A percentile compares a stretch with the other conserved stretches of the same genome.
These are phyloP conservation scores for Sparus aurata DNA, from an alignment of 2,797 vertebrate species.

Conservation along the genomic window DNA sequence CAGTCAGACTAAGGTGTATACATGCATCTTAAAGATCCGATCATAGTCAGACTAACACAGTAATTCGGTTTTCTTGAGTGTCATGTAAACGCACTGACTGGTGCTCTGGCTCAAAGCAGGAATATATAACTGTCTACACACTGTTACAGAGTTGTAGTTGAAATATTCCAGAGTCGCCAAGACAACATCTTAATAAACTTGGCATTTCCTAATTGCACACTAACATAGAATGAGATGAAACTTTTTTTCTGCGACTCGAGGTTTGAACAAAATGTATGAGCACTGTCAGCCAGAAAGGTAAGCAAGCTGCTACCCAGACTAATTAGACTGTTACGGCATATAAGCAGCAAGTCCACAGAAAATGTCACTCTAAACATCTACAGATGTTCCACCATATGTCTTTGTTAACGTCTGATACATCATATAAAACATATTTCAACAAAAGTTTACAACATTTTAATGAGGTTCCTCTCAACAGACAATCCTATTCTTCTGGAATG, in stretches of 20 bases:
- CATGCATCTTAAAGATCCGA: no score
- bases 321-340: not conserved
- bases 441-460: not conserved
- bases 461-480: not conserved
- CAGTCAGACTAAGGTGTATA: no score
- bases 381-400: not conserved
- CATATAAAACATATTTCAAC: not conserved
- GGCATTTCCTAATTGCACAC: not conserved
- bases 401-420: not conserved
- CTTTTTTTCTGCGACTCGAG: not conserved
- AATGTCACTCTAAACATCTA: not conserved
- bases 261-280: not conserved
- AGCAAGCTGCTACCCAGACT: not conserved
- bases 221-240: no score
- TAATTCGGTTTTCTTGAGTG: no score
- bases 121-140: no score
- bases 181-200: not conserved
- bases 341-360: not conserved
- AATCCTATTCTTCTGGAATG: not conserved
- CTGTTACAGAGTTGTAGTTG: no score
- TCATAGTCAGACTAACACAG: no score
- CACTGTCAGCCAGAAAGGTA: not conserved
- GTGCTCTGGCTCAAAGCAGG: no score
- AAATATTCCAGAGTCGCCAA: no score
- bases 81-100: no score